Conservation (phyloP, 2,797 vertebrate genomes). For the Paguma larvata region DNA sequence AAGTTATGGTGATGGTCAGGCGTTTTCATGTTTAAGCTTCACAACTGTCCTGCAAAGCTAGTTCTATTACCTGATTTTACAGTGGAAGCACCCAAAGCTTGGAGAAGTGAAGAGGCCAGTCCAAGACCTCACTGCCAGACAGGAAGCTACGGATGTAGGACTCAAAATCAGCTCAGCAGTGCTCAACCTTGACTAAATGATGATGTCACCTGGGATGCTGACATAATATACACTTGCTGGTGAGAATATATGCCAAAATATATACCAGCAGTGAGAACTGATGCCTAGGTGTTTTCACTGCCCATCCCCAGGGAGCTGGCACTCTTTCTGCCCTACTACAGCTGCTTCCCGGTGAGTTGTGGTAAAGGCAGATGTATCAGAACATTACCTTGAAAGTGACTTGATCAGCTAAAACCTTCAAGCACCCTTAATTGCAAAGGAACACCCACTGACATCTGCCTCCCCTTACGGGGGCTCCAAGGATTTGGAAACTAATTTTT, state of each 20-base stretch:
- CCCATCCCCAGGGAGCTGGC: background rate
- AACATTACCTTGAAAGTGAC: constrained; percentile 66
- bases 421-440: constrained; percentile 48
- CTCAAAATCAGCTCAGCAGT: background rate
- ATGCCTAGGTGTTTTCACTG: too few species aligned
- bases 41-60: background rate
- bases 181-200: background rate
- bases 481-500: constrained; percentile 60
- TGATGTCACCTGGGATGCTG: background rate
- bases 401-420: constrained; percentile 75
- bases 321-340: background rate
- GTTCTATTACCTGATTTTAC: background rate
- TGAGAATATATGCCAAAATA: background rate
- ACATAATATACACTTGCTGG: background rate
- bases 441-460: constrained; percentile 71
- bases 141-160: background rate
- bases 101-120: background rate
- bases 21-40: background rate
- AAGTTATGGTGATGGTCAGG: background rate
- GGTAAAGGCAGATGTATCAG: background rate
- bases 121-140: background rate
- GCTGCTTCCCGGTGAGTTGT: background rate
- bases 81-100: background rate
- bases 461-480: background rate
- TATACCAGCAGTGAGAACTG: background rate